Base-by-base conservation (phyloP, 2,797 vertebrate species). In the Siniperca obscura region DNA sequence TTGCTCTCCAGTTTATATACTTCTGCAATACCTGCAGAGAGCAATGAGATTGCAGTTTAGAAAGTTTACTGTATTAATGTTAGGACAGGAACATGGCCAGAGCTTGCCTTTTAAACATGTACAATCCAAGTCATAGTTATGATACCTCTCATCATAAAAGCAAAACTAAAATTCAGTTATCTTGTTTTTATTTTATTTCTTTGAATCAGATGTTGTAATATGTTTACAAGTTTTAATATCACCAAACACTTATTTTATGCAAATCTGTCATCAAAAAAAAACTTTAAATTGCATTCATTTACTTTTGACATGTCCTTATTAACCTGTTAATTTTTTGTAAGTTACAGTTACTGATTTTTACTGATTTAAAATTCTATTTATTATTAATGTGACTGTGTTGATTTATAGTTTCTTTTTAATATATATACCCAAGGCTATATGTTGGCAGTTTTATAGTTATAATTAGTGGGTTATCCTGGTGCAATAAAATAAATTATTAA, bases 1-100 rank as follows among this genome's bases (percentile, higher is more conserved):
- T 99, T 99, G 77, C 89, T 92, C 90, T 99, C 98, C 62, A 99
- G 93, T 73, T 97, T 96, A 74, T 95, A 94, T 0, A 98, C 94
- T 85, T 97, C 98, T 96, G 92, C 60, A 90, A 95, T 90, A 76
- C 89, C 87, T 94, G 86, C 0, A 61, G 22, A 70, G 5, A 57
- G 19, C 0, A 74, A 5, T 55, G 13, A 80, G 22, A 27, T 19
- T 3, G 5, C 36, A 60, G n/a, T 52, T 8, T 3, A 56, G 13
- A 36, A 38, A 2, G 19, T 59, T 42, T 9, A 34, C 17, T n/a
- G 7, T 10, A 14, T 19, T 17, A 34, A 17, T 53, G 25, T 78
- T 22, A 34, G 9, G 21, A 30, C 42, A 60, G 27, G 8, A 64
- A 7, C 3, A 1, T 36, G 27, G 3, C 19, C 5, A 44, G 1